These are phyloP conservation scores for Ladona fulva DNA, from an alignment of 1,140 invertebrate species.

Conservation along the genomic window DNA sequence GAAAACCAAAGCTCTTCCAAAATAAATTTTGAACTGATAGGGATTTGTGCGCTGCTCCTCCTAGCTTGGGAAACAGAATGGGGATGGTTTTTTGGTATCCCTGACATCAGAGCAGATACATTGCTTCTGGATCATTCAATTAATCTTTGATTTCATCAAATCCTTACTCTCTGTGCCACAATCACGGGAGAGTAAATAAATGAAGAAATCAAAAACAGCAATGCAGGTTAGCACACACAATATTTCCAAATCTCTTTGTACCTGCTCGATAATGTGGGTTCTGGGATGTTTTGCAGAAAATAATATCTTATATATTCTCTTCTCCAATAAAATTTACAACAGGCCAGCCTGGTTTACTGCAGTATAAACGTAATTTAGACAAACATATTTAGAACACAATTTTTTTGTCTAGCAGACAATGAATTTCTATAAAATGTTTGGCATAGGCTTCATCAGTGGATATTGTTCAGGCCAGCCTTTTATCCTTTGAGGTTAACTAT, in stretches of 20 bases:
- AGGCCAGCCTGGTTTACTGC: background rate
- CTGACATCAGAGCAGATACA: background rate
- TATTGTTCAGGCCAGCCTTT: background rate
- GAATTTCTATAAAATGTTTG: constrained; percentile 9
- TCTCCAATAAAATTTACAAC: background rate
- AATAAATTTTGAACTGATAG: background rate
- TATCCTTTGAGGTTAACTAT: background rate
- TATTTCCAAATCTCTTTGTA: background rate
- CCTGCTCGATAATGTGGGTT: too few relatives aligned
- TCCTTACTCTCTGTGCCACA: too few relatives aligned
- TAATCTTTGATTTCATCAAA: too few relatives aligned
- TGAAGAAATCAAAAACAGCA: background rate
- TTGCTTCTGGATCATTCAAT: background rate
- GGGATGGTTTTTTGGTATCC: background rate
- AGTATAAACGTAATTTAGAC: background rate
- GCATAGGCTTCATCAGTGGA: background rate
- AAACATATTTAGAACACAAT: background rate
- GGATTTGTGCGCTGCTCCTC: background rate
- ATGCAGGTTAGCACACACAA: background rate
- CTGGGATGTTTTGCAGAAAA: too few relatives aligned
- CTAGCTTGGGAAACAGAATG: background rate
- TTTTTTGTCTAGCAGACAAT: background rate
- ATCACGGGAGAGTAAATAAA: background rate
- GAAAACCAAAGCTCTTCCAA: background rate
- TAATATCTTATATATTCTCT: background rate